These are phyloP conservation scores for Willisornis vidua DNA, from an alignment of 2,113 vertebrate species.

Conservation along the genomic window DNA sequence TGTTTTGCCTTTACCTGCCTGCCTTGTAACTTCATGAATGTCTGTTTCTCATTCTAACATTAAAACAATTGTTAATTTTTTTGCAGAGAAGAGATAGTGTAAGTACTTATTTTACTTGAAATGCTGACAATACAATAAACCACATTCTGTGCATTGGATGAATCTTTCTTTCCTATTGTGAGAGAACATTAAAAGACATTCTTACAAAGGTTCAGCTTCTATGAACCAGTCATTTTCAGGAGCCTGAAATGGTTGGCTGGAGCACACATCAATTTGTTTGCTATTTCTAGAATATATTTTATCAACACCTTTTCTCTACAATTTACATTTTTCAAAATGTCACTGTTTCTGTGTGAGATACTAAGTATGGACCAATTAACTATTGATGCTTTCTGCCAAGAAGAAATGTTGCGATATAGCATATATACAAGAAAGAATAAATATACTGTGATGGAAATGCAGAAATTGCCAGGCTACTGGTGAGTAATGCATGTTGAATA, in stretches of 20 bases:
- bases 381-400: conserved; percentile 66
- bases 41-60: not conserved
- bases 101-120: not conserved
- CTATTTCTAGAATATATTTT: conserved; percentile 68
- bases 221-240: conserved; percentile 1
- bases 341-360: conserved; percentile 63
- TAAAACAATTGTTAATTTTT: not conserved
- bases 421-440: conserved; percentile 37
- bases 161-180: not conserved
- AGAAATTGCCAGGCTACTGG: conserved; percentile 33
- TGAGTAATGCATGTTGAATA: conserved; percentile 49
- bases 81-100: not conserved
- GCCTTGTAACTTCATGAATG: not conserved
- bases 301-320: conserved; percentile 57
- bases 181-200: not conserved
- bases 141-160: not conserved
- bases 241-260: conserved; percentile 3
- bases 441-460: conserved; percentile 22
- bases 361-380: conserved; percentile 66
- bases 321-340: conserved; percentile 65
- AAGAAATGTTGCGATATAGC: conserved; percentile 32
- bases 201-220: not conserved
- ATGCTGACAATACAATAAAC: not conserved
- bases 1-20: not conserved
- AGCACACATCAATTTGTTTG: conserved; percentile 45